A percentile compares a stretch with the other conserved stretches of the same genome.
Evolutionary conservation across 2,113 vertebrate species (phyloP).

Genomic region (Campylomormyrus numenius): DNA sequence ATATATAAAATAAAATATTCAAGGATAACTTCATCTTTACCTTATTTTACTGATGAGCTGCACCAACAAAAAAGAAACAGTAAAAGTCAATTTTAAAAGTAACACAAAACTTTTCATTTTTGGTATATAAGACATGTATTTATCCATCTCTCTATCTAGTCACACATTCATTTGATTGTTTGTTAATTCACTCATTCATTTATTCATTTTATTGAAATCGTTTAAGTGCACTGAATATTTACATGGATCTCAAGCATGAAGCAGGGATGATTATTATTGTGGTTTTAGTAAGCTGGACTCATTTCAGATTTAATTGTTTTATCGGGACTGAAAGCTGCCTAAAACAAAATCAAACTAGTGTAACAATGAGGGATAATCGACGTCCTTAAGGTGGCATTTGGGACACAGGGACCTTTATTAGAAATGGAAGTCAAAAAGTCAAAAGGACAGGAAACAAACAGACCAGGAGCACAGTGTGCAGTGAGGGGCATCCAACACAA

Average conservation of each 20-base stretch:
- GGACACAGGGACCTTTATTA: background rate
- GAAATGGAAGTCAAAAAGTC: background rate
- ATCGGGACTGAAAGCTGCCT: background rate
- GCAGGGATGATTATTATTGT: background rate
- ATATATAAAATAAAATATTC: background rate
- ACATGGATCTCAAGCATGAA: background rate
- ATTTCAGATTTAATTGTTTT: background rate
- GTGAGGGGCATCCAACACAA: background rate
- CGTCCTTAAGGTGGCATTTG: background rate
- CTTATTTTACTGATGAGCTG: background rate
- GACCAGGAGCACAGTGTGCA: background rate
- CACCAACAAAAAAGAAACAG: background rate
- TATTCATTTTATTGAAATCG: background rate
- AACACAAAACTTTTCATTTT: background rate
- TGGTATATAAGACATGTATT: background rate
- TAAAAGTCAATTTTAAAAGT: background rate
- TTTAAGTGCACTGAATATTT: background rate
- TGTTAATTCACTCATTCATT: background rate
- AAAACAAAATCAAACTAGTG: background rate
- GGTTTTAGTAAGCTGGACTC: background rate
- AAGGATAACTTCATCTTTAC: background rate
- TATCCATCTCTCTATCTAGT: too few relatives aligned
- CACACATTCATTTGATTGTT: background rate
- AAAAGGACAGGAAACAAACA: background rate
- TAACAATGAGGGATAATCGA: background rate